These are phyloP conservation scores for Ceratosolen fusciceps DNA, from an alignment of 1,140 invertebrate species.

Conservation along the genomic window DNA sequence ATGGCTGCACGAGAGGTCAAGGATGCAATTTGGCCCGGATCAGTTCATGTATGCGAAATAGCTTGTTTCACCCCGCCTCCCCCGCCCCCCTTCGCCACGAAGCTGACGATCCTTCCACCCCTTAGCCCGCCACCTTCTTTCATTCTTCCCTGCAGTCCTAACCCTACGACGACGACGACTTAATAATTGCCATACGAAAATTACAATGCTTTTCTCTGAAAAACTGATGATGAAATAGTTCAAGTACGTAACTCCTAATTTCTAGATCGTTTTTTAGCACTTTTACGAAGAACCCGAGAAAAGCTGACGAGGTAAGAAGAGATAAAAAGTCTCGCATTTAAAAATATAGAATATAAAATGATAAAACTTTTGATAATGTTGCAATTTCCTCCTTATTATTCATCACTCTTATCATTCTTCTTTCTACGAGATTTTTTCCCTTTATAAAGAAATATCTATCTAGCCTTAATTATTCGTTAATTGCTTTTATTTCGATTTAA, in stretches of 20 bases:
- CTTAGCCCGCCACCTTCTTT: neutral
- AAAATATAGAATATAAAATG: slow-evolving; percentile 12
- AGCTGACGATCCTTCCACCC: neutral
- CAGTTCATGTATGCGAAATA: slow-evolving; percentile 34
- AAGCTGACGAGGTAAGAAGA: neutral
- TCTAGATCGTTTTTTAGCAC: slow-evolving; percentile 14
- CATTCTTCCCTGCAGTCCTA: neutral
- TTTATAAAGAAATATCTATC: no score
- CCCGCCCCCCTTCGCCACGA: neutral
- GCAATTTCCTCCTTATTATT: slow-evolving; percentile 1
- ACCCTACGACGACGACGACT: neutral
- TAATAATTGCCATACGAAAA: neutral
- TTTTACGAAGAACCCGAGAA: slow-evolving; percentile 7
- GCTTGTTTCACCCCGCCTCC: neutral
- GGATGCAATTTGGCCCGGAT: slow-evolving; percentile 60
- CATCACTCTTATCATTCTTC: neutral
- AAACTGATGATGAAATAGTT: neutral
- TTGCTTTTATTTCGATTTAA: no score
- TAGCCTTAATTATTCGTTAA: no score
- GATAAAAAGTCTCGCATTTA: neutral
- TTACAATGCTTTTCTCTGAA: neutral
- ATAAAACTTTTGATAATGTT: no score
- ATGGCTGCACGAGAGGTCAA: slow-evolving; percentile 54
- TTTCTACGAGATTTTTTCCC: no score
- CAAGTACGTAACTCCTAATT: neutral